Evolutionary conservation across 2,888 invertebrate species (phyloP).

Genomic region (Sinohyriopsis cumingii): DNA sequence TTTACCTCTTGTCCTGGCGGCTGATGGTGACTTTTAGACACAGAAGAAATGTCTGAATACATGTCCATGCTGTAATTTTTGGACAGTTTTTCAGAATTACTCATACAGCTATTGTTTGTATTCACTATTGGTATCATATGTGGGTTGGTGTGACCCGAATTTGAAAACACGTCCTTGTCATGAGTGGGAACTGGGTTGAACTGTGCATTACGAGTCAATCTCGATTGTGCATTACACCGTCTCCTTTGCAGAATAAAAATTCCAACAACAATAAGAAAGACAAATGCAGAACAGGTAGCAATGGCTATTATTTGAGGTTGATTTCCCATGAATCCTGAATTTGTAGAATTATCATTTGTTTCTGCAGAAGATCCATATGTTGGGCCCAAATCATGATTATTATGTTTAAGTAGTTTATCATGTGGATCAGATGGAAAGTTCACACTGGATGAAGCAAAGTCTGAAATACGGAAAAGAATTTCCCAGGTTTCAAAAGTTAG

Average conservation of each 20-base stretch:
- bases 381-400: too few species aligned
- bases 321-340: too few species aligned
- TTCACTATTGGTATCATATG: slow-evolving; percentile 37
- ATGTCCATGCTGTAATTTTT: slow-evolving; percentile 60
- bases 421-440: too few species aligned
- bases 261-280: slow-evolving; percentile 11
- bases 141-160: slow-evolving; percentile 32
- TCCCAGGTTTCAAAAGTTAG: too few species aligned
- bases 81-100: slow-evolving; percentile 45
- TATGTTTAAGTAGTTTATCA: too few species aligned
- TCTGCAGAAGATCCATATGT: too few species aligned
- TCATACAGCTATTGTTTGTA: slow-evolving; percentile 29
- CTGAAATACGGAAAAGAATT: too few species aligned
- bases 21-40: slow-evolving; percentile 58
- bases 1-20: slow-evolving; percentile 37
- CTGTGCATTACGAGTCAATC: slow-evolving; percentile 37
- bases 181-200: slow-evolving; percentile 51
- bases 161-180: slow-evolving; percentile 35
- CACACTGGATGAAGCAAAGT: too few species aligned
- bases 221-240: slow-evolving; percentile 25
- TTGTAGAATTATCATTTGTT: too few species aligned
- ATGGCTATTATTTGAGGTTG: too few species aligned
- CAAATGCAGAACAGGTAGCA: too few species aligned
- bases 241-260: slow-evolving; percentile 52
- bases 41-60: slow-evolving; percentile 64